These are phyloP conservation scores for Drosophila lacertosa DNA, from an alignment of 1,140 invertebrate genomes.

Conservation along the genomic window DNA sequence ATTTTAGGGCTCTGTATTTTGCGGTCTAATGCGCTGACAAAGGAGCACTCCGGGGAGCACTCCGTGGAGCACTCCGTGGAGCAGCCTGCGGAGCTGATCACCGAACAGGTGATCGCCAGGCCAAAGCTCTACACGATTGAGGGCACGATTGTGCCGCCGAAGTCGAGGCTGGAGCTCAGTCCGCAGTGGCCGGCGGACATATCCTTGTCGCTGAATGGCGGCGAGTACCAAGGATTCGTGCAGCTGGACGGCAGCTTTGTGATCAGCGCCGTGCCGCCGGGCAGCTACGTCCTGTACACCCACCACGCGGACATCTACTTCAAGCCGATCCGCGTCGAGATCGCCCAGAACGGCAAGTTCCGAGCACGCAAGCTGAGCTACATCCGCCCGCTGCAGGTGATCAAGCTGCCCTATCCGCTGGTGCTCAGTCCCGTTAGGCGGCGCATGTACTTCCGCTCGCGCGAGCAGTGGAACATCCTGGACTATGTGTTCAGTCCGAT, in stretches of 20 bases:
- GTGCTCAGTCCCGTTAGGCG: constrained; percentile 91
- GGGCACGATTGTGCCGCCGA: constrained; percentile 90
- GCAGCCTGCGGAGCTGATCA: background rate
- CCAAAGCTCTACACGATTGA: constrained; percentile 86
- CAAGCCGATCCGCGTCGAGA: constrained; percentile 94
- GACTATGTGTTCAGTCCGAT: constrained; percentile 98
- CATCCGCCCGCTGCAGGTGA: constrained; percentile 92
- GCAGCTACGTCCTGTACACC: constrained; percentile 97
- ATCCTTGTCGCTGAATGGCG: constrained; percentile 92
- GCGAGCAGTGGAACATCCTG: constrained; percentile 95
- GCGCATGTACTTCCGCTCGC: constrained; percentile 94
- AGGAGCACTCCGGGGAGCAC: background rate
- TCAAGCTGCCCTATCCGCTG: constrained; percentile 95
- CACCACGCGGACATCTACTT: constrained; percentile 95
- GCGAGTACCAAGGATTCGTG: constrained; percentile 93
- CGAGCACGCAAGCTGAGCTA: constrained; percentile 96
- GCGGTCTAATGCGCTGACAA: background rate
- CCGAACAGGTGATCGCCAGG: background rate
- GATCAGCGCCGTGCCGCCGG: constrained; percentile 94
- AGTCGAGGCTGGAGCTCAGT: constrained; percentile 78
- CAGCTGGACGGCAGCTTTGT: constrained; percentile 95
- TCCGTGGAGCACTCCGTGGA: background rate
- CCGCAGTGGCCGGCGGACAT: constrained; percentile 89
- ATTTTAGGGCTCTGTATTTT: background rate
- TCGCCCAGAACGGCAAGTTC: constrained; percentile 97